Conservation (phyloP, 2,797 vertebrate species). For the Mionectes olivaceus region DNA sequence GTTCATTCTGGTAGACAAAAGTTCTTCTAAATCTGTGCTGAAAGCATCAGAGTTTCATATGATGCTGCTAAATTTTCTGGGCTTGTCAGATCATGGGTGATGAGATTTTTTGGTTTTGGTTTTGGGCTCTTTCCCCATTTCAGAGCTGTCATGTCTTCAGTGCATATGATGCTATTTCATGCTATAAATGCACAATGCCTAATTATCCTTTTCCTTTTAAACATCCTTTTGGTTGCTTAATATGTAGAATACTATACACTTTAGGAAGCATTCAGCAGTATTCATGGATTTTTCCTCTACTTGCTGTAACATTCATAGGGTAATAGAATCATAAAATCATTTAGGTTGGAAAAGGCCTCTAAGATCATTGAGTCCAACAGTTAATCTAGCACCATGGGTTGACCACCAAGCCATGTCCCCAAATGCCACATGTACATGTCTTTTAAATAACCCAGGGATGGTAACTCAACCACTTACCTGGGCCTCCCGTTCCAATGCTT, state of each 20-base stretch:
- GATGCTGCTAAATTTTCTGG: neutral
- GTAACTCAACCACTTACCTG: neutral
- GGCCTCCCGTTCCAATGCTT: neutral
- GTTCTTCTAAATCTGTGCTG: neutral
- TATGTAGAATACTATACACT: neutral
- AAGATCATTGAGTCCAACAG: neutral
- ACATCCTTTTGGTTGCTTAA: neutral
- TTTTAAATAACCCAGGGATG: neutral
- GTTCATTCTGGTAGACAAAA: neutral
- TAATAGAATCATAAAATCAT: neutral
- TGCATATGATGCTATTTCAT: neutral
- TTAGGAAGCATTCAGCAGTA: neutral
- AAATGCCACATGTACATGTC: neutral
- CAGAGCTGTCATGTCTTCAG: neutral
- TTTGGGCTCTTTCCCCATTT: fast-evolving
- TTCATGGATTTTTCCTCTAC: neutral
- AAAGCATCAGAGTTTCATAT: neutral
- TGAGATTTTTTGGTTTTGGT: neutral
- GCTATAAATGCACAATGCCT: neutral
- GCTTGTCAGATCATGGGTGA: neutral
- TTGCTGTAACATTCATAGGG: neutral
- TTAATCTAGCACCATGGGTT: neutral
- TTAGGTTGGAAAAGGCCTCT: neutral
- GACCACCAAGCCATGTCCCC: neutral
- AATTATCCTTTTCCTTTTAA: neutral